Conservation (phyloP, 1,140 invertebrate species). For the Chironomus striatipennis region DNA sequence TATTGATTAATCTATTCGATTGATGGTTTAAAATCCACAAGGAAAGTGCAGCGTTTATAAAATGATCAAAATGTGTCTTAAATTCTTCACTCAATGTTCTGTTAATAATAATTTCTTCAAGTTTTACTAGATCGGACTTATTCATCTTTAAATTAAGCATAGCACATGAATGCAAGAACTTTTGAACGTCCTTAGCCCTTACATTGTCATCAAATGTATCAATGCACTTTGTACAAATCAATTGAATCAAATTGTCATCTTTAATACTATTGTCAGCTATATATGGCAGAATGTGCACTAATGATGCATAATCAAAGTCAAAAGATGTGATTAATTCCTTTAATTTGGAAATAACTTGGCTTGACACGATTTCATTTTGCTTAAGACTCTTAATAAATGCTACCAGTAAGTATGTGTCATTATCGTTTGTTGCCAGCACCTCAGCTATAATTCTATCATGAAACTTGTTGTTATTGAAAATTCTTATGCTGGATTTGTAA, state of each 20-base stretch:
- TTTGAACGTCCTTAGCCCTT: not conserved
- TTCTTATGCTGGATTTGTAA: not conserved
- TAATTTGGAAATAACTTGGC: not conserved
- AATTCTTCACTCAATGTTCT: not conserved
- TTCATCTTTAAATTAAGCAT: not conserved
- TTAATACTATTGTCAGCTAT: not conserved
- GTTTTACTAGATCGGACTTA: not conserved
- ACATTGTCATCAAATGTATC: not conserved
- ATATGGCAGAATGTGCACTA: not conserved
- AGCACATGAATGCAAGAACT: not conserved
- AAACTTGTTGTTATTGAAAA: not conserved
- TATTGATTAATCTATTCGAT: not conserved
- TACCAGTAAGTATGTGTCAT: not conserved
- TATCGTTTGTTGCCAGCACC: not conserved
- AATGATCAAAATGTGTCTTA: not conserved
- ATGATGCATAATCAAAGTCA: not conserved
- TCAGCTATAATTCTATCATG: not conserved
- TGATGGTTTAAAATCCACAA: conserved; percentile 2
- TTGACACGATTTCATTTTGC: not conserved
- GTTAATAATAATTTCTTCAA: not conserved
- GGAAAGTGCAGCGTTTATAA: not conserved
- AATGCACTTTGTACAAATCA: not conserved
- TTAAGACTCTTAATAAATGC: not conserved
- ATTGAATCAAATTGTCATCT: not conserved
- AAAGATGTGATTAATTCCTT: not conserved